Evolutionary conservation across 2,113 vertebrate species (phyloP).

Genomic region (Junco hyemalis): DNA sequence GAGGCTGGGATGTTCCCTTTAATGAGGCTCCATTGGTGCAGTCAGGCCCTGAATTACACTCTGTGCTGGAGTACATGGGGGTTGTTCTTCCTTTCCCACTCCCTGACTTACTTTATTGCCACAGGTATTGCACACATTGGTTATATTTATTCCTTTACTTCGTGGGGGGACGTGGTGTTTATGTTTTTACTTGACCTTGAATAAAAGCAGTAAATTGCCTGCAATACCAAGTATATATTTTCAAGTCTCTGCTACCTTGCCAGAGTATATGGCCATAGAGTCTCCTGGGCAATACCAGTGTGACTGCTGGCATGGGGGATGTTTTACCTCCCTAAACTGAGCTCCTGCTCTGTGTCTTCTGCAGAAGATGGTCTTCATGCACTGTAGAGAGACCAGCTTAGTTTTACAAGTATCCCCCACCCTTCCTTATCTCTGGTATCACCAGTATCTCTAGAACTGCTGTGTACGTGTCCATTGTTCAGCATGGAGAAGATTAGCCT

Average conservation of each 20-base stretch:
- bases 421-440: background rate
- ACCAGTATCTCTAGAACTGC: background rate
- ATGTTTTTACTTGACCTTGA: background rate
- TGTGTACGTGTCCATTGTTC: background rate
- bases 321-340: background rate
- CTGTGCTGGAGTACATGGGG: background rate
- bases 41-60: background rate
- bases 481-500: background rate
- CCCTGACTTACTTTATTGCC: background rate
- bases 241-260: background rate
- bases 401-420: background rate
- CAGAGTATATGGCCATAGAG: accelerated
- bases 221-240: background rate
- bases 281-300: background rate
- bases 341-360: background rate
- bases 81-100: background rate
- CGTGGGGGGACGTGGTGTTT: background rate
- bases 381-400: background rate
- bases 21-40: accelerated
- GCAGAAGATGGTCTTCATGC: background rate
- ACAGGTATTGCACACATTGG: background rate
- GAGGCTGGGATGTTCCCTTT: background rate
- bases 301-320: background rate
- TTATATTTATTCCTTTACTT: background rate
- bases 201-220: background rate